Evolutionary conservation across 2,113 vertebrate species (phyloP).

Genomic region (Leptosomus discolor): DNA sequence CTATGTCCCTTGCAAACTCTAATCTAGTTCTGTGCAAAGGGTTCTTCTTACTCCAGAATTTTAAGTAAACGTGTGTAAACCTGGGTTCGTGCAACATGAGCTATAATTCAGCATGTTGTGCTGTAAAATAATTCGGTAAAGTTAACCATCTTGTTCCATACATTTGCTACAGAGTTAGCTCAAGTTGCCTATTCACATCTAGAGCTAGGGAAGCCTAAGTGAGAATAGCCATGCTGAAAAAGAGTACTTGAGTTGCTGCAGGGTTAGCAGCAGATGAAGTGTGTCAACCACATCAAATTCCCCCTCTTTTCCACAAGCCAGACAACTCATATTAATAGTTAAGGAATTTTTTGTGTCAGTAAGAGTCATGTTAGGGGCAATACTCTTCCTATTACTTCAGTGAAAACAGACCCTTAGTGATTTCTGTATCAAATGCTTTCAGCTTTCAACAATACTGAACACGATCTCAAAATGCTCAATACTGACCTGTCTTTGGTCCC

Average conservation of each 20-base stretch:
- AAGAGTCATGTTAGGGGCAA: not conserved
- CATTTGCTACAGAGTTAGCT: conserved; percentile 10
- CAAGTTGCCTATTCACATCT: not conserved
- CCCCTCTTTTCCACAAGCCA: conserved; percentile 5
- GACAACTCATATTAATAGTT: not conserved
- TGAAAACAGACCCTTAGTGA: not conserved
- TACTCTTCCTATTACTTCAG: not conserved
- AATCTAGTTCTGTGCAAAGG: not conserved
- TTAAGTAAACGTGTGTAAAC: not conserved
- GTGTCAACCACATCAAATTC: not conserved
- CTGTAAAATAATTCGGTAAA: not conserved
- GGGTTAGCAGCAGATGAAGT: not conserved
- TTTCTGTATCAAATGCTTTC: not conserved
- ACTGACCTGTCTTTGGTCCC: not conserved
- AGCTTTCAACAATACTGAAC: not conserved
- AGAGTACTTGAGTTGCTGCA: not conserved
- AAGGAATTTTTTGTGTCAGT: not conserved
- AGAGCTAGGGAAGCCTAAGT: not conserved
- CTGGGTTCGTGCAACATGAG: not conserved
- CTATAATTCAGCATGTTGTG: not conserved
- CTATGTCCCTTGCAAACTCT: not conserved
- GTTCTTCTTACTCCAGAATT: not conserved
- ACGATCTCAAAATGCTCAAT: not conserved
- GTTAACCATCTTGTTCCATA: not conserved
- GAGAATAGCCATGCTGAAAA: conserved; percentile 16